These are phyloP conservation scores for Cricetomys ansorgei DNA, from an alignment of 2,113 vertebrate genomes.

Conservation along the genomic window DNA sequence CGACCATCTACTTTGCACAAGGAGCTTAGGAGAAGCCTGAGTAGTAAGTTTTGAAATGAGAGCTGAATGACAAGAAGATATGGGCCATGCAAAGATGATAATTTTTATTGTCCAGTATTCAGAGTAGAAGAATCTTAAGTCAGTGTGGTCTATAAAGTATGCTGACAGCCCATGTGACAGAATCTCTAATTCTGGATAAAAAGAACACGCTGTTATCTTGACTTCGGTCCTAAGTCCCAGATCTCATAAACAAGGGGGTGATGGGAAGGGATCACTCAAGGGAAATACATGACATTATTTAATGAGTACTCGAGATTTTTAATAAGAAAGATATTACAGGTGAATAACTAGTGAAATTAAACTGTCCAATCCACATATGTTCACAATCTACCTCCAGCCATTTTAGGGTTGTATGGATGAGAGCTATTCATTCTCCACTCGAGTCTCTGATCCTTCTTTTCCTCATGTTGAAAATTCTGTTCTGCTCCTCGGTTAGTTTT, in stretches of 20 bases:
- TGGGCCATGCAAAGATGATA: background rate
- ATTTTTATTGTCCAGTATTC: slow-evolving; percentile 22
- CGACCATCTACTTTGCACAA: background rate
- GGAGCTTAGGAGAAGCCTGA: background rate
- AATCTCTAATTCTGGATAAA: background rate
- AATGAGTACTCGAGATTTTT: background rate
- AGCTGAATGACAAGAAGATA: background rate
- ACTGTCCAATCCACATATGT: too few species aligned
- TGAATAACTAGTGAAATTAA: background rate
- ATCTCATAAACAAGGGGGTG: background rate
- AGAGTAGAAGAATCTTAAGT: background rate
- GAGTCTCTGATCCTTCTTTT: background rate
- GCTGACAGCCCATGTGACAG: background rate
- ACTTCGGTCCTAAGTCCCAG: background rate
- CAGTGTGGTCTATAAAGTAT: background rate
- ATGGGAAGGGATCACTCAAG: background rate
- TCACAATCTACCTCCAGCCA: background rate
- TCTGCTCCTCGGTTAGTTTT: background rate
- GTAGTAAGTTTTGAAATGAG: background rate
- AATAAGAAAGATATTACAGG: background rate
- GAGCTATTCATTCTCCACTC: background rate
- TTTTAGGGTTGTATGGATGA: background rate
- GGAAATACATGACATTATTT: background rate
- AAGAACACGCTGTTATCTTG: background rate
- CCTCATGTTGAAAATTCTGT: background rate